Percentiles rank a stretch among this genome's conserved stretches.
These are phyloP conservation scores for Astatotilapia flaviijosephi DNA, from an alignment of 2,113 vertebrate species.

Conservation along the genomic window DNA sequence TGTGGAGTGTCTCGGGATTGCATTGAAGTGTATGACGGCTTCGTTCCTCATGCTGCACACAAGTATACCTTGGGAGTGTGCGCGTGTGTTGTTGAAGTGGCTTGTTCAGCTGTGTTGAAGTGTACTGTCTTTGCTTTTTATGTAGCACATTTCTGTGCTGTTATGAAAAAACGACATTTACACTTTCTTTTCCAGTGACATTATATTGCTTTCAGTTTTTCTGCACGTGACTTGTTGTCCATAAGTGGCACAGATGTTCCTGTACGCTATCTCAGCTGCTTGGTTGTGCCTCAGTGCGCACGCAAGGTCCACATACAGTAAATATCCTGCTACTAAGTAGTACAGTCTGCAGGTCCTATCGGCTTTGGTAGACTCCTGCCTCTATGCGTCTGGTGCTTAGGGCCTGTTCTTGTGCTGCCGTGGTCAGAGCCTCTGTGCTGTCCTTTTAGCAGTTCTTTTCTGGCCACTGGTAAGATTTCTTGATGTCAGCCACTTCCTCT, in stretches of 20 bases:
- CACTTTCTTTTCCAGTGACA: not conserved
- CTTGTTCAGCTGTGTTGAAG: not conserved
- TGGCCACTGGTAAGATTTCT: not conserved
- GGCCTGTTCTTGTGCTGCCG: not conserved
- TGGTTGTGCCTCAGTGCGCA: not conserved
- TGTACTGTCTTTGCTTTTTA: not conserved
- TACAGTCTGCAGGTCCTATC: not conserved
- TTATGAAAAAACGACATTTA: not conserved
- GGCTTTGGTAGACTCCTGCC: not conserved
- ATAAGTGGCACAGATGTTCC: not conserved
- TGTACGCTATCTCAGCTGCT: not conserved
- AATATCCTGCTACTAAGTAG: not conserved
- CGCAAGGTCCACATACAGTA: not conserved
- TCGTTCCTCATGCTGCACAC: not conserved
- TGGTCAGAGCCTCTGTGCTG: not conserved
- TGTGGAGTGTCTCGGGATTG: constrained; percentile 17
- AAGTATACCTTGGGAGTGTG: not conserved
- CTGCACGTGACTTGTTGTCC: not conserved
- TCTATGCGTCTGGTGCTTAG: not conserved
- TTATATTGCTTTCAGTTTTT: not conserved
- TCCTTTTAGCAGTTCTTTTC: not conserved
- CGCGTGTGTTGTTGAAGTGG: not conserved
- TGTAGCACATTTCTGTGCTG: not conserved
- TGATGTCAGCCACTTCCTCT: not conserved
- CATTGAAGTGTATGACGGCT: constrained; percentile 5